Evolutionary conservation across 1,140 invertebrate species (phyloP).

Genomic region (Drosophila repletoides): DNA sequence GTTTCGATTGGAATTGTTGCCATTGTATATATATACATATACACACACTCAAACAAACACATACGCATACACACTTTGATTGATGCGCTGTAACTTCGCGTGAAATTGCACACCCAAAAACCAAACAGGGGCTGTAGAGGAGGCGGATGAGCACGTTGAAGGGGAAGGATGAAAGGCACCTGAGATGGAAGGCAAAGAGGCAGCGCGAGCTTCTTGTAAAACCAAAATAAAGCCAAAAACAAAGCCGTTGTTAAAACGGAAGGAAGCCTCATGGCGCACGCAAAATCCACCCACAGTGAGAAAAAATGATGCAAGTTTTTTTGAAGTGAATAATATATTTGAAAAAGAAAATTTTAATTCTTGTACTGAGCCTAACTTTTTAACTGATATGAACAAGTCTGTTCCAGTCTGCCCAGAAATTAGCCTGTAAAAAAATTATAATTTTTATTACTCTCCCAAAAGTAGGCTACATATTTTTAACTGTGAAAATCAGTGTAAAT

Average conservation of each 20-base stretch:
- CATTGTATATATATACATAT: not conserved
- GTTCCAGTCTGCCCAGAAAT: too few relatives aligned
- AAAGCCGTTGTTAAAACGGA: conserved; percentile 42
- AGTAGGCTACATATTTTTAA: too few relatives aligned
- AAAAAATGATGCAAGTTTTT: too few relatives aligned
- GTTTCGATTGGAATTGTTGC: conserved; percentile 11
- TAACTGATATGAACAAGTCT: too few relatives aligned
- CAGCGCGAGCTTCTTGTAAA: conserved; percentile 29
- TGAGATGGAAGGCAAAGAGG: not conserved
- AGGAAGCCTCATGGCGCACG: conserved; percentile 56
- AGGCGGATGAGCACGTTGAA: too few relatives aligned
- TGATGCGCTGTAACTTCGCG: conserved; percentile 76
- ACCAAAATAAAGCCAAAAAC: conserved; percentile 34
- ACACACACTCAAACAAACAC: not conserved
- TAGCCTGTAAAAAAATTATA: too few relatives aligned
- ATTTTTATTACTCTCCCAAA: too few relatives aligned
- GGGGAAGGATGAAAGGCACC: not conserved
- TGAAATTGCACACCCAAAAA: conserved; percentile 74
- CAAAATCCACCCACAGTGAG: conserved; percentile 31
- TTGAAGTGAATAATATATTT: too few relatives aligned
- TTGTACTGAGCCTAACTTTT: too few relatives aligned
- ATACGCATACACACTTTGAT: conserved; percentile 48
- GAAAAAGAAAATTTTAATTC: too few relatives aligned
- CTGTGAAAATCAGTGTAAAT: too few relatives aligned
- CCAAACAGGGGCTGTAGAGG: not conserved